Conservation (phyloP, 2,113 vertebrate species). For the Chelonoidis abingdonii region DNA sequence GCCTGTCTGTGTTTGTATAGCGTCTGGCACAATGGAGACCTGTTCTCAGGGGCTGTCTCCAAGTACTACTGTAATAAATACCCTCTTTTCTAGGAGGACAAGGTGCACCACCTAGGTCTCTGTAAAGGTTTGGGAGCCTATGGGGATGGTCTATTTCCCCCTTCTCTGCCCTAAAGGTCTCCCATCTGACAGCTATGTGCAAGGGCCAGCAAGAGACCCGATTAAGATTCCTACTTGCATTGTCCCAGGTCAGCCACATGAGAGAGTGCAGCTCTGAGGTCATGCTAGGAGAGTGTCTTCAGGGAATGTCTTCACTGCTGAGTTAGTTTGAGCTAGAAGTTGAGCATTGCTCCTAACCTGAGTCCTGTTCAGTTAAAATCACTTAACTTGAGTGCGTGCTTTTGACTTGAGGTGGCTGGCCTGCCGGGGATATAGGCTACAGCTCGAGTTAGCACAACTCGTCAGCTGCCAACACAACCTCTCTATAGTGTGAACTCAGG, state of each 20-base stretch:
- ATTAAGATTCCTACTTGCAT: neutral
- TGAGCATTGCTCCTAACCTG: neutral
- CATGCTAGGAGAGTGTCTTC: accelerated
- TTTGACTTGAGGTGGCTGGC: accelerated
- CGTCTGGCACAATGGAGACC: neutral
- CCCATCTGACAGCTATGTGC: accelerated
- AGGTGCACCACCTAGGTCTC: neutral
- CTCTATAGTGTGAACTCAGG: neutral
- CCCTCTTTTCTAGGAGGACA: neutral
- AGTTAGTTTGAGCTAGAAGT: neutral
- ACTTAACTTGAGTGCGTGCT: accelerated
- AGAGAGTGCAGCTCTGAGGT: neutral
- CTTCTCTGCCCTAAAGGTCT: neutral
- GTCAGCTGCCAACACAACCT: neutral
- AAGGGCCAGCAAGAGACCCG: neutral
- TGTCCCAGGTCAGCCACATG: neutral
- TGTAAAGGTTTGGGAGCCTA: neutral
- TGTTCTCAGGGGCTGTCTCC: neutral
- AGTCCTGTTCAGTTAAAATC: accelerated
- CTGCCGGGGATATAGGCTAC: accelerated
- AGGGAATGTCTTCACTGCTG: neutral
- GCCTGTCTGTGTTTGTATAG: no score
- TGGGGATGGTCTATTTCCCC: neutral
- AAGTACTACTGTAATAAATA: neutral
- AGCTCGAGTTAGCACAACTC: neutral